Evolutionary conservation across 2,797 vertebrate species (phyloP).

Genomic region (Falco berigora): DNA sequence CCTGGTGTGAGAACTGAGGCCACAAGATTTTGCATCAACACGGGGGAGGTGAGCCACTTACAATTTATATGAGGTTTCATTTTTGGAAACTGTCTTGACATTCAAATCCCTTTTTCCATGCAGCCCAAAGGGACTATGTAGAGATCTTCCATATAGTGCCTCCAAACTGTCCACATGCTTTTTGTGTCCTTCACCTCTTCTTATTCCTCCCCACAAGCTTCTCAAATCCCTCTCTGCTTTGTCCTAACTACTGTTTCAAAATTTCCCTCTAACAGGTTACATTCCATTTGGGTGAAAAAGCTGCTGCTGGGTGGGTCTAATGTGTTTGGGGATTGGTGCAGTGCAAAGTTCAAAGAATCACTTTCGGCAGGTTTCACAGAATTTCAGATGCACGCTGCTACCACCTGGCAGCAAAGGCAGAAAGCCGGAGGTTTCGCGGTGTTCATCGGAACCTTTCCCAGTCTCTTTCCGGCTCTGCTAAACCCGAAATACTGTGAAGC

Average conservation of each 20-base stretch:
- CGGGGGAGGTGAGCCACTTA: background rate
- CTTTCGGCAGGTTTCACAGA: background rate
- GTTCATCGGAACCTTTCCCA: background rate
- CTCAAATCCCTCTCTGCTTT: background rate
- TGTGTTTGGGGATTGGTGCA: background rate
- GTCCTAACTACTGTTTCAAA: background rate
- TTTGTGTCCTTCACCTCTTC: background rate
- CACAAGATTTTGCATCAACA: background rate
- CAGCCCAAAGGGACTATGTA: background rate
- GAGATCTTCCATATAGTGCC: background rate
- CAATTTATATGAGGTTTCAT: background rate
- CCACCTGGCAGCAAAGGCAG: background rate
- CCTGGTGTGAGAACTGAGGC: background rate
- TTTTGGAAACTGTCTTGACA: background rate
- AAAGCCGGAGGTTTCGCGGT: background rate
- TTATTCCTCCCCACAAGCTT: background rate
- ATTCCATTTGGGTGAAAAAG: background rate
- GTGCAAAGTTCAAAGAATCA: background rate
- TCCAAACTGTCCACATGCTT: background rate
- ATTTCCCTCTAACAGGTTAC: background rate
- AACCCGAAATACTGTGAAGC: background rate
- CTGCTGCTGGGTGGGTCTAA: background rate
- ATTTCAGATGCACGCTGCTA: background rate
- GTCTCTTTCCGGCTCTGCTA: background rate
- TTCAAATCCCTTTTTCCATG: background rate